phyloP scores from a whole-genome alignment of 1,140 invertebrate genomes.

The Neodiprion fabricii region DNA sequence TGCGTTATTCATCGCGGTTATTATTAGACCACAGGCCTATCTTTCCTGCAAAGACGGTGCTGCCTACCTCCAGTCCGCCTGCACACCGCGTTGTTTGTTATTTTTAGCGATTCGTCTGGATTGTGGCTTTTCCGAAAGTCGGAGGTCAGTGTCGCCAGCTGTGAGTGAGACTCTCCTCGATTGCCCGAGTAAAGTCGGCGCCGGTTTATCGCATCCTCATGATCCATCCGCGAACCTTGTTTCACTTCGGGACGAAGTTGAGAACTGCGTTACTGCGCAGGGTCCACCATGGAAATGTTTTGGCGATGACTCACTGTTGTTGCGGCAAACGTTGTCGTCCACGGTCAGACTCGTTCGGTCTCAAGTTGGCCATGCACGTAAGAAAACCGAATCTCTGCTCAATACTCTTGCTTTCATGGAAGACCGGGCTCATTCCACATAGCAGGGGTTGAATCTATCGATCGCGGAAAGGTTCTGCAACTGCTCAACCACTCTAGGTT shows the following conservation, averaged over 20 bases:
- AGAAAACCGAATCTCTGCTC: neutral
- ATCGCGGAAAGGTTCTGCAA: neutral
- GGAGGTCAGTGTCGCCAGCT: too few relatives aligned
- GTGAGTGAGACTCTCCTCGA: too few relatives aligned
- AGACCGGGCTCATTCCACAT: neutral
- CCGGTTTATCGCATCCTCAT: neutral
- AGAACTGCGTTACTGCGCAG: neutral
- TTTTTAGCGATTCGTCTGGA: too few relatives aligned
- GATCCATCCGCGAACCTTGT: neutral
- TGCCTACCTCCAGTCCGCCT: too few relatives aligned
- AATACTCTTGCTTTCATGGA: neutral
- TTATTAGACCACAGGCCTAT: neutral
- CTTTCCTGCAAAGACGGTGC: too few relatives aligned
- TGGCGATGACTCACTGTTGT: slow-evolving; percentile 4
- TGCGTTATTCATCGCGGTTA: neutral
- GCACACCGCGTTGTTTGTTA: too few relatives aligned
- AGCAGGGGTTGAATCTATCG: neutral
- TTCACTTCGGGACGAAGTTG: neutral
- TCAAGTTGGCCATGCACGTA: neutral
- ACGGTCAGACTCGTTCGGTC: neutral
- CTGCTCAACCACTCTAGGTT: neutral
- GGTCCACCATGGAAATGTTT: neutral
- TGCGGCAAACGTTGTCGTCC: neutral
- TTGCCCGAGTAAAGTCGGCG: neutral
- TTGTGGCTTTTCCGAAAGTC: too few relatives aligned